A percentile compares a stretch with the other conserved stretches of the same genome.
Evolutionary conservation across 2,888 invertebrate genomes (phyloP).

Genomic region (Agrilus biguttatus): DNA sequence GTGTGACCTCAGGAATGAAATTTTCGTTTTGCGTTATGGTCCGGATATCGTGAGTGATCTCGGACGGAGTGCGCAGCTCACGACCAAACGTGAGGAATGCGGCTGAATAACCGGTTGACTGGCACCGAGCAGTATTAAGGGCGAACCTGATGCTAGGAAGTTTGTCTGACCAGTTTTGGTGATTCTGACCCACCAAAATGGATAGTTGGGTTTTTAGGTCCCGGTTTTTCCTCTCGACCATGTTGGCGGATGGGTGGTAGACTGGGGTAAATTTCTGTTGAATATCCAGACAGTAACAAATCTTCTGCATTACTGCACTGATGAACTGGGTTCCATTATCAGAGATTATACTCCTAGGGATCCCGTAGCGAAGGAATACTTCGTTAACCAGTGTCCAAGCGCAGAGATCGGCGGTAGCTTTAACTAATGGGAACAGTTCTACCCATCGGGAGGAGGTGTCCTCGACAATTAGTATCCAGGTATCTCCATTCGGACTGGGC

Average conservation of each 20-base stretch:
- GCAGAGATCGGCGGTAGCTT: slow-evolving; percentile 11
- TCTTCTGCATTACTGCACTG: slow-evolving; percentile 13
- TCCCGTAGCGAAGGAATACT: slow-evolving; percentile 19
- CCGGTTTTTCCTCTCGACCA: slow-evolving; percentile 16
- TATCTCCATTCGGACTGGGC: slow-evolving; percentile 1
- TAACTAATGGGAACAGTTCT: slow-evolving; percentile 13
- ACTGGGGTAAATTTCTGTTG: slow-evolving; percentile 13
- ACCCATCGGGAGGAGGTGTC: slow-evolving; percentile 14
- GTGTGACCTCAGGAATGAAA: background rate
- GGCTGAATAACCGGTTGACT: slow-evolving; percentile 13
- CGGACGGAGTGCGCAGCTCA: slow-evolving; percentile 13
- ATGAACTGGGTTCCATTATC: slow-evolving; percentile 13
- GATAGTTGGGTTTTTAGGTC: slow-evolving; percentile 12
- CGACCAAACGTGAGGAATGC: slow-evolving; percentile 17
- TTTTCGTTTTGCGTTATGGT: background rate
- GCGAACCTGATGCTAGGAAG: slow-evolving; percentile 15
- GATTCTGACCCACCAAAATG: slow-evolving; percentile 5
- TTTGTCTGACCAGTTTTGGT: slow-evolving; percentile 13
- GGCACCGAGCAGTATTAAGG: slow-evolving; percentile 12
- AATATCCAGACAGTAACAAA: slow-evolving; percentile 10
- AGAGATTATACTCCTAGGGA: slow-evolving; percentile 13
- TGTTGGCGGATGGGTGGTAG: slow-evolving; percentile 19
- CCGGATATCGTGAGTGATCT: background rate
- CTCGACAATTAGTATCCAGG: slow-evolving; percentile 15
- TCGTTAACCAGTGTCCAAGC: slow-evolving; percentile 16